These are phyloP conservation scores for Archivesica marissinica DNA, from an alignment of 1,140 invertebrate species.

Conservation along the genomic window DNA sequence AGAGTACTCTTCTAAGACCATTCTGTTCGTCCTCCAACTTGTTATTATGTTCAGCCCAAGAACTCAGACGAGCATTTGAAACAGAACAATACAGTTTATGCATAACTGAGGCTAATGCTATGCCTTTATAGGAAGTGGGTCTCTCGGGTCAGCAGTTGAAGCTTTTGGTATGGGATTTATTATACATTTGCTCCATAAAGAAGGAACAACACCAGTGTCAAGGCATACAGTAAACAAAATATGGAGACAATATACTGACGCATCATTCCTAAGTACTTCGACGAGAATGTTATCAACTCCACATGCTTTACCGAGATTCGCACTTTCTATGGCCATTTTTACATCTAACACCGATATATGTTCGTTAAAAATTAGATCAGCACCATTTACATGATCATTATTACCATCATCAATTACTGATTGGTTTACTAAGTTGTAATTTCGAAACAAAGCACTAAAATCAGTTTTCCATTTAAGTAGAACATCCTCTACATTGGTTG, in stretches of 20 bases:
- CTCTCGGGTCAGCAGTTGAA: not conserved
- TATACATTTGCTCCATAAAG: not conserved
- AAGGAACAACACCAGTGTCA: not conserved
- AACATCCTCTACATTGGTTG: not conserved
- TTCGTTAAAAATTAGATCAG: not conserved
- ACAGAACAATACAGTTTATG: constrained; percentile 16
- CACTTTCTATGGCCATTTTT: not conserved
- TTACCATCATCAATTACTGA: too few species aligned
- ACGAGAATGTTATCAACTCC: not conserved
- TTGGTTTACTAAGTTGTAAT: not conserved
- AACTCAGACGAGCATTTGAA: not conserved
- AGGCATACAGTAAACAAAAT: not conserved
- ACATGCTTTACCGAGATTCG: not conserved
- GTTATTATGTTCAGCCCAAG: constrained; percentile 1
- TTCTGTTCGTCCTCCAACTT: constrained; percentile 13
- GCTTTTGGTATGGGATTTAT: not conserved
- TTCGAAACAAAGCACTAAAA: not conserved
- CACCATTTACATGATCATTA: too few species aligned
- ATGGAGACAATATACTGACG: not conserved
- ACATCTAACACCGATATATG: not conserved
- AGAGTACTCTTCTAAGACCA: constrained; percentile 10
- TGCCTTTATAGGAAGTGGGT: constrained; percentile 11
- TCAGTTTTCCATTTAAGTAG: not conserved
- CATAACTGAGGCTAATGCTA: not conserved
- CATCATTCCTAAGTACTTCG: not conserved